phyloP scores from a whole-genome alignment of 2,113 vertebrate genomes.

The Phalacrocorax aristotelis region DNA sequence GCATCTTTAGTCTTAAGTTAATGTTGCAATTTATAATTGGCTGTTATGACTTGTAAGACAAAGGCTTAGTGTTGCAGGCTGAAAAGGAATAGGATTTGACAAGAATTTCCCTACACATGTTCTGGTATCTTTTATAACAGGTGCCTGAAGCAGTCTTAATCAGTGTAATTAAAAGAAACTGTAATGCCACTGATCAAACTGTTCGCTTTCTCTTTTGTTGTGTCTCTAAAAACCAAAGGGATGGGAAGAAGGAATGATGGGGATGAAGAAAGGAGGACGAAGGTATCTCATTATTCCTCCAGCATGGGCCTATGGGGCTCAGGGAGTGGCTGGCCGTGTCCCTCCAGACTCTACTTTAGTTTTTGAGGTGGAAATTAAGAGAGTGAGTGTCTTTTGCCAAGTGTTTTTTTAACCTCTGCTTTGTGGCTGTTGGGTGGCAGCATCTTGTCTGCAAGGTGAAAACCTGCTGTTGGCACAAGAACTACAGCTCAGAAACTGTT shows the following conservation, averaged over 20 bases:
- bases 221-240: conserved; percentile 73
- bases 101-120: not conserved
- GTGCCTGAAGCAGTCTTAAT: not conserved
- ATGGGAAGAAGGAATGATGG: conserved; percentile 95
- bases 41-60: not conserved
- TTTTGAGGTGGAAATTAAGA: conserved; percentile 87
- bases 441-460: not conserved
- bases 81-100: not conserved
- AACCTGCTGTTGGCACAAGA: not conserved
- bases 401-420: not conserved
- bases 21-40: not conserved
- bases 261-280: conserved; percentile 88
- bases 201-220: not conserved
- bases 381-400: conserved; percentile 76
- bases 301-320: conserved; percentile 80
- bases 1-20: not conserved
- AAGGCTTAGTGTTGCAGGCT: not conserved
- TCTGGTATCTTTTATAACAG: not conserved
- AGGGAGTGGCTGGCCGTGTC: conserved; percentile 81
- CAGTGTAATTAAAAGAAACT: not conserved
- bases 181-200: not conserved
- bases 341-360: conserved; percentile 85
- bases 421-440: not conserved
- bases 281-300: conserved; percentile 87
- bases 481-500: not conserved